Evolutionary conservation across 2,888 invertebrate species (phyloP).

Genomic region (Patella pellucida): DNA sequence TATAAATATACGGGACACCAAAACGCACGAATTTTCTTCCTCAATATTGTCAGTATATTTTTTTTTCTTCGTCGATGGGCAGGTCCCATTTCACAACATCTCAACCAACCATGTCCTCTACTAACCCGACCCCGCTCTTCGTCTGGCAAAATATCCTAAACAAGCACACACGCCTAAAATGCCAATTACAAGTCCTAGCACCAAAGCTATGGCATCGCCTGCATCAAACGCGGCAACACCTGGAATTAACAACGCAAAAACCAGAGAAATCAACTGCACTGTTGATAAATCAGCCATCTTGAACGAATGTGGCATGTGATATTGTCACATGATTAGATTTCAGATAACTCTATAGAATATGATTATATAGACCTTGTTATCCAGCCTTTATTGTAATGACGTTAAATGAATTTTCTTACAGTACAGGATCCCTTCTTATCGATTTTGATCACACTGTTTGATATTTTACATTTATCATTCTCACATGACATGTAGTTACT

Average conservation of each 20-base stretch:
- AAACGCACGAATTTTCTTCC: neutral
- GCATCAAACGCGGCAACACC: conserved; percentile 69
- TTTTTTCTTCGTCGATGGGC: neutral
- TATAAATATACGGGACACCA: too few relatives aligned
- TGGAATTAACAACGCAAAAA: conserved; percentile 55
- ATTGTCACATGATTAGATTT: conserved; percentile 39
- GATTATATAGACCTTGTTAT: too few relatives aligned
- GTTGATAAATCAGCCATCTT: conserved; percentile 53
- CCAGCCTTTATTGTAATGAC: too few relatives aligned
- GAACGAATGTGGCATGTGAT: conserved; percentile 44
- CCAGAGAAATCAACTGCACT: conserved; percentile 39
- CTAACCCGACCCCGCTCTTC: conserved; percentile 41
- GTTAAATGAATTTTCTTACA: too few relatives aligned
- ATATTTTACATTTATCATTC: too few relatives aligned
- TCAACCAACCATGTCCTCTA: neutral
- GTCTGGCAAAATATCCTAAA: conserved; percentile 70
- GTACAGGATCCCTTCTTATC: too few relatives aligned
- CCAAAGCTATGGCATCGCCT: conserved; percentile 70
- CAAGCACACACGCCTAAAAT: conserved; percentile 71
- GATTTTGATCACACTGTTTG: too few relatives aligned
- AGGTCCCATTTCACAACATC: neutral
- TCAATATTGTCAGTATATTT: neutral
- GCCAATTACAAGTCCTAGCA: conserved; percentile 70
- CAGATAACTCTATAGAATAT: too few relatives aligned
- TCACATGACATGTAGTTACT: too few relatives aligned